These are phyloP conservation scores for Ormyrus rosae DNA, from an alignment of 2,888 invertebrate species.

Conservation along the genomic window DNA sequence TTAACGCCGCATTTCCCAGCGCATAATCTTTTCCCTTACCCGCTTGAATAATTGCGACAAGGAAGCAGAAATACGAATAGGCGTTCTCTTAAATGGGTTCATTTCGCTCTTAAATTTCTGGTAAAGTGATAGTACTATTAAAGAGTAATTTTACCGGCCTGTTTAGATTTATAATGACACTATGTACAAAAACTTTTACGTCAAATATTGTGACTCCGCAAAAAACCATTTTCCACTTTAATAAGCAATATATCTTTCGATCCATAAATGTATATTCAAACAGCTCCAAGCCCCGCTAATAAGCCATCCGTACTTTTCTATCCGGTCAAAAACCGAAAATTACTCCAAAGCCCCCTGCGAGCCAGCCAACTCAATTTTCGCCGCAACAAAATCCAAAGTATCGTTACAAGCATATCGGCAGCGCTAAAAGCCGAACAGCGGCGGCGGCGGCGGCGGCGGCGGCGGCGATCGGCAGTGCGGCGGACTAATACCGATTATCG, in stretches of 20 bases:
- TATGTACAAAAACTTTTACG: too few relatives aligned
- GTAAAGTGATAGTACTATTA: too few relatives aligned
- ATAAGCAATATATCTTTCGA: not conserved
- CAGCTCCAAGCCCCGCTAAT: not conserved
- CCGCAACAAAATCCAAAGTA: slow-evolving; percentile 19
- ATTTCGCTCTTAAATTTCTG: too few relatives aligned
- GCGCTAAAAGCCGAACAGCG: slow-evolving; percentile 15
- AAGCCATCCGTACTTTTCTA: not conserved
- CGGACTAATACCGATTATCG: slow-evolving; percentile 63
- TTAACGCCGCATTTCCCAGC: slow-evolving; percentile 31
- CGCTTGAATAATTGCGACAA: slow-evolving; percentile 26
- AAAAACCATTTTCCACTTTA: too few relatives aligned
- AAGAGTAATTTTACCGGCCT: too few relatives aligned
- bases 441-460: slow-evolving; percentile 7
- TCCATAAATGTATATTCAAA: not conserved
- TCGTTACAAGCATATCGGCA: not conserved
- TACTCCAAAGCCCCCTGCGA: not conserved
- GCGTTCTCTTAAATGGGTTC: too few relatives aligned
- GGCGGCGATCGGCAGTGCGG: too few relatives aligned
- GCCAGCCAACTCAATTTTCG: slow-evolving; percentile 4
- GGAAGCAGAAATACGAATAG: not conserved
- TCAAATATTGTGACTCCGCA: too few relatives aligned
- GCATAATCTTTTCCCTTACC: not conserved
- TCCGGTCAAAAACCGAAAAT: not conserved
- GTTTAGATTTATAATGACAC: too few relatives aligned